Percentiles rank a stretch among this genome's conserved stretches.
phyloP scores from a whole-genome alignment of 2,888 invertebrate species.

The Clostera curtula region DNA sequence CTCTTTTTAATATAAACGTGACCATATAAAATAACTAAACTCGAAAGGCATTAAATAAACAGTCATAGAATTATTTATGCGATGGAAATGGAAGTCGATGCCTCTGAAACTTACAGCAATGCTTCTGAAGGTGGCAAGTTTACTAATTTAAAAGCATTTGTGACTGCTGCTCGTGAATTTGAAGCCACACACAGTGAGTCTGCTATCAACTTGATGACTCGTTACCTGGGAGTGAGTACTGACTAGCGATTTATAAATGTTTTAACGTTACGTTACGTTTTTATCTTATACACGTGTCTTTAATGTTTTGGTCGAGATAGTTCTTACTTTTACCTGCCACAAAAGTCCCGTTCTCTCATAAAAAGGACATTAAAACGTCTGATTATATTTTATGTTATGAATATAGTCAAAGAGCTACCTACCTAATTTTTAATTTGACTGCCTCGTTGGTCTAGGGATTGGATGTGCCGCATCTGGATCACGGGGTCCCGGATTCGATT shows the following conservation, averaged over 20 bases:
- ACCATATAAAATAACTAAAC: neutral
- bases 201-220: conserved; percentile 66
- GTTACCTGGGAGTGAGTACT: conserved; percentile 63
- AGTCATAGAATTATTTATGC: conserved; percentile 5
- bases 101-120: conserved; percentile 42
- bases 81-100: conserved; percentile 58
- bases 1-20: conserved; percentile 5
- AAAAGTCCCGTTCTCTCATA: no score
- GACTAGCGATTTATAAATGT: neutral
- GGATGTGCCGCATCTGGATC: no score
- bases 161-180: conserved; percentile 68
- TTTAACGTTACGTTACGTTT: neutral
- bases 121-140: conserved; percentile 54
- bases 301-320: no score
- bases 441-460: no score
- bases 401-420: no score
- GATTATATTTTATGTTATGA: no score
- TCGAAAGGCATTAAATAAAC: neutral
- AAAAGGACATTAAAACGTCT: no score
- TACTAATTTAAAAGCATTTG: conserved; percentile 69
- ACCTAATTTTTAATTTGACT: no score
- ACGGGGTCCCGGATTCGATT: no score
- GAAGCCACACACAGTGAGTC: conserved; percentile 69
- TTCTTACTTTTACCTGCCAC: no score
- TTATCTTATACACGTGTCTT: no score